Conservation (phyloP, 2,797 vertebrate genomes). For the Limosa lapponica region DNA sequence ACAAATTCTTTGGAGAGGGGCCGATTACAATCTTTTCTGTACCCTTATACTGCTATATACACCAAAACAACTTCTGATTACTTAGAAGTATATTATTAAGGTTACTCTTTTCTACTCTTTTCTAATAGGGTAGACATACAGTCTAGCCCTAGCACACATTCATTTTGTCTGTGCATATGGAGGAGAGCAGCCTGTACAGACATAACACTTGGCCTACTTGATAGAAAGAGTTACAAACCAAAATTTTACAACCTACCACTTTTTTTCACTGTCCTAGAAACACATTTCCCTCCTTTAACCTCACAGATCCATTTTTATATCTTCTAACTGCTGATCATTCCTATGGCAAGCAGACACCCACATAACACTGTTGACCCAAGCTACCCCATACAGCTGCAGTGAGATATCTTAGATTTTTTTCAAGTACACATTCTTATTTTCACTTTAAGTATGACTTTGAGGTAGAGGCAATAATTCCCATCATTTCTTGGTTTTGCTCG, state of each 20-base stretch:
- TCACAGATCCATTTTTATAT: background rate
- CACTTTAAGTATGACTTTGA: background rate
- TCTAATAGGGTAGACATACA: background rate
- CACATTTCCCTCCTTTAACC: background rate
- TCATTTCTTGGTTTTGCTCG: background rate
- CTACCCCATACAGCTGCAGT: background rate
- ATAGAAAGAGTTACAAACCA: background rate
- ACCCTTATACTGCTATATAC: background rate
- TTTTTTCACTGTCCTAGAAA: background rate
- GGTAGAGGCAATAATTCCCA: background rate
- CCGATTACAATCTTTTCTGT: background rate
- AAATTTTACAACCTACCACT: background rate
- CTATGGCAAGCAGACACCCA: background rate
- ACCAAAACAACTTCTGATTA: background rate
- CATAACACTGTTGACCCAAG: background rate
- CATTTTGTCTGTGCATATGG: background rate
- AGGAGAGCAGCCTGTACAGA: background rate
- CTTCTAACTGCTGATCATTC: background rate
- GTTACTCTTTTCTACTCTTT: background rate
- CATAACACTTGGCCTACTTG: background rate
- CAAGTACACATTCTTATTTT: background rate
- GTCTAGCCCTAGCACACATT: background rate
- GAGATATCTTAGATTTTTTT: background rate
- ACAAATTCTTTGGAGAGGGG: background rate
- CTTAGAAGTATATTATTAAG: background rate